Evolutionary conservation across 2,888 invertebrate genomes (phyloP), one percentile per base, ranked within the genome.

Genomic region (Meteorus colon): DNA sequence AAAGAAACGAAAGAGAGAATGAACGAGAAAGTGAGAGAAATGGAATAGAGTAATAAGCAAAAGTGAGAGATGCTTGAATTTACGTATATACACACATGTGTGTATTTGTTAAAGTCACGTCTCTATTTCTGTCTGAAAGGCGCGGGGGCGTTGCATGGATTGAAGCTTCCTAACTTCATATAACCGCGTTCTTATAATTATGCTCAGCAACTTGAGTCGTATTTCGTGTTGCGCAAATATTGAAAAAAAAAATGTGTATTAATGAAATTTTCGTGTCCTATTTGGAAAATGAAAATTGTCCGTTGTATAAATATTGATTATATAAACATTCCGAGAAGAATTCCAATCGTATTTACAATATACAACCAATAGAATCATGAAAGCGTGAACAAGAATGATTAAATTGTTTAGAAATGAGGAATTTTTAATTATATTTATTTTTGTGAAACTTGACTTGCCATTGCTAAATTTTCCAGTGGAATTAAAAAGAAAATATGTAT

Each of bases 131-230:
- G 73, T 59, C 77, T 75, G 74, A 74, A 78, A 79, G 80, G 80
- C 80, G 85, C 86, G 87, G 85, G 85, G 87, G 87, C 85, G 86
- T 84, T 80, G 81, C 81, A 82, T 81, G 79, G 80, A 82, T 85
- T 80, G 81, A 83, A 82, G 82, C 82, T 82, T 80, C 79, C 80
- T 80, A 81, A 82, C 84, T 81, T 78, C 51, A 75, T 71, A 73
- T 31, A 63, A 67, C 62, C 41, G 41, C 31, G 31, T 34, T 51
- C 66, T 71, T 66, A 71, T 37, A 66, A 59, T 81, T 84, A 82
- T 81, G 76, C 78, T 79, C 80, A 80, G 80, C 81, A 48, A n/a
- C 27, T 24, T 48, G 48, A 48, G 27, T 51, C 16, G 63, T 65
- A 48, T 72, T 19, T 55, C 19, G 1, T 55, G 19, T 19, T 24